Conservation (phyloP, 2,888 invertebrate species). For the Caenorhabditis zanzibari region DNA sequence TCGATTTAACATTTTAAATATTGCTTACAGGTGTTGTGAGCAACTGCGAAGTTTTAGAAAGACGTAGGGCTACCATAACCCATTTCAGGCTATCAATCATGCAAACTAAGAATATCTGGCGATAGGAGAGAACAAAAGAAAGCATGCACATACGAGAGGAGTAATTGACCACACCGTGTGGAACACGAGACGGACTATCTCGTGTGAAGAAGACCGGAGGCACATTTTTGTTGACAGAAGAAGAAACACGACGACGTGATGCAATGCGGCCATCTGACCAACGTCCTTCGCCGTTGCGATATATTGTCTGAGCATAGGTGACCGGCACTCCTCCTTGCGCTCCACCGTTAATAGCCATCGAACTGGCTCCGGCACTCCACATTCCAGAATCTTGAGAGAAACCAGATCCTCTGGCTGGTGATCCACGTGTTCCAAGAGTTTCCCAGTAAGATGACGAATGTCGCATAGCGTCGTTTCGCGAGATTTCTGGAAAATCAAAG, state of each 20-base stretch:
- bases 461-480: slow-evolving; percentile 45
- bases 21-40: too few species aligned
- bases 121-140: neutral
- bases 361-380: slow-evolving; percentile 59
- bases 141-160: slow-evolving; percentile 61
- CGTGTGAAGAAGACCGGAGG: slow-evolving; percentile 60
- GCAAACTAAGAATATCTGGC: slow-evolving; percentile 6
- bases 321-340: slow-evolving; percentile 36
- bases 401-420: slow-evolving; percentile 63
- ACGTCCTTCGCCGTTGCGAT: slow-evolving; percentile 77
- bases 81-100: neutral
- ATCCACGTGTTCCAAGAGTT: slow-evolving; percentile 35
- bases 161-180: slow-evolving; percentile 62
- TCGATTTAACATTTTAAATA: too few species aligned
- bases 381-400: slow-evolving; percentile 64
- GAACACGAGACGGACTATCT: slow-evolving; percentile 73
- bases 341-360: slow-evolving; percentile 48
- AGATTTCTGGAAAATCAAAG: slow-evolving; percentile 38
- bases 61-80: too few species aligned
- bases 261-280: slow-evolving; percentile 79
- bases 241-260: slow-evolving; percentile 52
- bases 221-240: slow-evolving; percentile 13
- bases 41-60: too few species aligned
- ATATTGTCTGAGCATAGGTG: slow-evolving; percentile 68
- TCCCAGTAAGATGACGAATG: slow-evolving; percentile 61